These are phyloP conservation scores for Tinamus guttatus DNA, from an alignment of 2,113 vertebrate genomes.

Conservation along the genomic window DNA sequence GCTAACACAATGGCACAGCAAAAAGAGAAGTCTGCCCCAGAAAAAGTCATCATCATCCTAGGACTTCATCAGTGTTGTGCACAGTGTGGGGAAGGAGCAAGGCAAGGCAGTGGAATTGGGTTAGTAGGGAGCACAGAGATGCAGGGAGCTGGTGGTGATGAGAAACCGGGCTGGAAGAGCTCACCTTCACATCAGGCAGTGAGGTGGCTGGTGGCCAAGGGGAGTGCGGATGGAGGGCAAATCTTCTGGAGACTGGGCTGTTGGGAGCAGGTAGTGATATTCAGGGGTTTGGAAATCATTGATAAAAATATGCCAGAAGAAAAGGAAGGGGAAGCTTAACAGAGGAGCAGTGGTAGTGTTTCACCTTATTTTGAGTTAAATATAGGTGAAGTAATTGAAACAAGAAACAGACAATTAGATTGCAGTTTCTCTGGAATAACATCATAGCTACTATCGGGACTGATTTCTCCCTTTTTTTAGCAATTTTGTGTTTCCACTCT, in stretches of 20 bases:
- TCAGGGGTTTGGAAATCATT: fast-evolving
- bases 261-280: not conserved
- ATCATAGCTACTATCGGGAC: not conserved
- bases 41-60: not conserved
- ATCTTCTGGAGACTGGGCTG: not conserved
- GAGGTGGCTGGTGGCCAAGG: too few species aligned
- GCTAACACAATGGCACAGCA: not conserved
- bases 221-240: not conserved
- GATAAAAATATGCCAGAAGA: not conserved
- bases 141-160: not conserved
- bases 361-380: not conserved
- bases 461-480: not conserved
- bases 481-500: not conserved
- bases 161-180: not conserved
- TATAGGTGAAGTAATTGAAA: not conserved
- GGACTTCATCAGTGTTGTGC: not conserved
- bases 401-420: not conserved
- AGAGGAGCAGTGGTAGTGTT: fast-evolving
- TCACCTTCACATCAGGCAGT: not conserved
- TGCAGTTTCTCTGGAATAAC: fast-evolving
- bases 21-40: not conserved
- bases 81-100: not conserved
- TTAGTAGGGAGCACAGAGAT: not conserved
- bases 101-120: fast-evolving
- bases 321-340: not conserved